Percentiles rank a stretch among this genome's conserved stretches.
phyloP scores from a whole-genome alignment of 2,797 vertebrate genomes.

The Phaenicophaeus curvirostris region DNA sequence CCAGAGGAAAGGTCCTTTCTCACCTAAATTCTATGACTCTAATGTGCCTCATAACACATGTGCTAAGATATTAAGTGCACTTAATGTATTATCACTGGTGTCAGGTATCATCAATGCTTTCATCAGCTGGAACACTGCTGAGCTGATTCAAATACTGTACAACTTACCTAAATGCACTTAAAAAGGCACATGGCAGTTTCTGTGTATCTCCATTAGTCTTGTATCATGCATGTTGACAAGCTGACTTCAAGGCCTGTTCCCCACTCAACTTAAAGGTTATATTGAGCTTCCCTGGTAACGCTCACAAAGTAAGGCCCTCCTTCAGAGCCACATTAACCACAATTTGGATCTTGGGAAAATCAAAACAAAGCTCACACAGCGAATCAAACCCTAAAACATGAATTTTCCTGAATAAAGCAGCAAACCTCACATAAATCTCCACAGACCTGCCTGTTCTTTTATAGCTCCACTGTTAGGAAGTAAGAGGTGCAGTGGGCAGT shows the following conservation, averaged over 20 bases:
- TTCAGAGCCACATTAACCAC: not conserved
- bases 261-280: not conserved
- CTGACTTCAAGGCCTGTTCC: not conserved
- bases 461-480: not conserved
- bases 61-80: constrained; percentile 20
- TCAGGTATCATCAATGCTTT: constrained; percentile 37
- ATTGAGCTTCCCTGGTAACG: not conserved
- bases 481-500: not conserved
- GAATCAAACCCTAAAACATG: not conserved
- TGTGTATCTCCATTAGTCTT: constrained; percentile 39
- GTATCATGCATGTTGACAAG: not conserved
- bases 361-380: not conserved
- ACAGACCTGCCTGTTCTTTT: not conserved
- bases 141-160: constrained; percentile 55
- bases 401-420: not conserved
- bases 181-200: constrained; percentile 10
- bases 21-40: constrained; percentile 18
- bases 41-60: not conserved
- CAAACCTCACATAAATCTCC: not conserved
- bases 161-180: constrained; percentile 46
- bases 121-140: constrained; percentile 10
- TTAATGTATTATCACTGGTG: constrained; percentile 45
- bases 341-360: not conserved
- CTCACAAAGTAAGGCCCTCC: not conserved
- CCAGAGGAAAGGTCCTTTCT: constrained; percentile 21